These are phyloP conservation scores for Panopea generosa DNA, from an alignment of 2,888 invertebrate genomes.

Conservation along the genomic window DNA sequence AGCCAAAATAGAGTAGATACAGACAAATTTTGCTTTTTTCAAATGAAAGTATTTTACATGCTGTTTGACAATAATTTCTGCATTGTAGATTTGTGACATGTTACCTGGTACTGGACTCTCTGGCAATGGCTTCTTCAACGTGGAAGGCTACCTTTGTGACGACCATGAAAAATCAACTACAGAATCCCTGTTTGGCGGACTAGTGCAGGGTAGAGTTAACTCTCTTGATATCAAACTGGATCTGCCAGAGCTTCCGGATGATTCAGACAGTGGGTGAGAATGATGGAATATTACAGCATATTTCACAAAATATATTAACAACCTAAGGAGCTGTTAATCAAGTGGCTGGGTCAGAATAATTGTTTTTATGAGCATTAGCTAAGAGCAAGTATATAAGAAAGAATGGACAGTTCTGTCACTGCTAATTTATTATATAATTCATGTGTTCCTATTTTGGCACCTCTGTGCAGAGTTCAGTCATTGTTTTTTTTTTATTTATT, in stretches of 20 bases:
- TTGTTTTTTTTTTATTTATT: too few relatives aligned
- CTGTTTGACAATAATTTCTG: too few relatives aligned
- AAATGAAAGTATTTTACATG: too few relatives aligned
- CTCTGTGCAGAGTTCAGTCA: too few relatives aligned
- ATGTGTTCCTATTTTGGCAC: too few relatives aligned
- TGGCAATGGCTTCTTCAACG: constrained; percentile 70
- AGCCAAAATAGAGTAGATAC: too few relatives aligned
- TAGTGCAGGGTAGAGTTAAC: constrained; percentile 70
- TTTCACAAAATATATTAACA: too few relatives aligned
- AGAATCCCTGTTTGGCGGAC: constrained; percentile 77
- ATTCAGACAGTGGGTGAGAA: constrained; percentile 48
- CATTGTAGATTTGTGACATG: constrained; percentile 69
- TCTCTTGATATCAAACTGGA: constrained; percentile 73
- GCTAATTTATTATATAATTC: too few relatives aligned
- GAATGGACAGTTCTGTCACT: too few relatives aligned
- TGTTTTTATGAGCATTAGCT: not conserved
- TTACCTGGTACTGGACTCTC: constrained; percentile 68
- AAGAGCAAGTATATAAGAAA: too few relatives aligned
- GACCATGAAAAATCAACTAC: constrained; percentile 70
- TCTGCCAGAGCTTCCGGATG: constrained; percentile 77
- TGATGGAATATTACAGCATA: not conserved
- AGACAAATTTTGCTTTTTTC: too few relatives aligned
- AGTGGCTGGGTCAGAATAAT: not conserved
- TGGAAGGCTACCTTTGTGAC: constrained; percentile 71
- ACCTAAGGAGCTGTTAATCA: not conserved